These are phyloP conservation scores for Takifugu flavidus DNA, from an alignment of 2,113 vertebrate species.

Conservation along the genomic window DNA sequence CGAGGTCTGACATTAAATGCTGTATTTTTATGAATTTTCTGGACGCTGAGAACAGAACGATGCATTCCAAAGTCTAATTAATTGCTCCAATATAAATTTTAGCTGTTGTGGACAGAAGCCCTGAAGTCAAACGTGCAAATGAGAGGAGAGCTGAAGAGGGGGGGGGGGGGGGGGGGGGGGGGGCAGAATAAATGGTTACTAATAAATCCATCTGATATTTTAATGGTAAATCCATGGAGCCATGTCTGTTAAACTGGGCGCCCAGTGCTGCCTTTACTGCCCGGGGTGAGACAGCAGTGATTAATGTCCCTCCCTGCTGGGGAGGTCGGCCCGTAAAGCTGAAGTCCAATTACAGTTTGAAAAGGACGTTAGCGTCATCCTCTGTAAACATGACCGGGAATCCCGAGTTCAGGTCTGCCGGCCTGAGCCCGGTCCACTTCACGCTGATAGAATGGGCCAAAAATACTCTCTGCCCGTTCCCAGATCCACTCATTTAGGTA, in stretches of 20 bases:
- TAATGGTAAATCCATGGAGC: slow-evolving; percentile 58
- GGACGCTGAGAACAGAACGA: no score
- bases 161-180: neutral
- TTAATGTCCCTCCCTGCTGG: slow-evolving; percentile 20
- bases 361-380: slow-evolving; percentile 24
- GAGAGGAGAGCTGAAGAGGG: slow-evolving; percentile 6
- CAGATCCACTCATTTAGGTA: no score
- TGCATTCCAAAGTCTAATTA: no score
- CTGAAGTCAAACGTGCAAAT: slow-evolving; percentile 42
- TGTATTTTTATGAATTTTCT: no score
- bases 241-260: slow-evolving; percentile 40
- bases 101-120: slow-evolving; percentile 10
- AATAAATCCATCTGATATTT: slow-evolving; percentile 57
- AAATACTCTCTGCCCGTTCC: no score
- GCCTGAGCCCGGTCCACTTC: no score
- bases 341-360: slow-evolving; percentile 18
- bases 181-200: slow-evolving; percentile 24
- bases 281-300: slow-evolving; percentile 18
- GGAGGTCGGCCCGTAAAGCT: slow-evolving; percentile 31
- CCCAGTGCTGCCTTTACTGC: slow-evolving; percentile 35
- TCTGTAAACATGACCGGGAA: slow-evolving; percentile 24
- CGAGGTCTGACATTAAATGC: no score
- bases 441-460: no score
- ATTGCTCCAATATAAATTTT: no score
- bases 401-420: slow-evolving; percentile 5